Evolutionary conservation across 2,888 invertebrate genomes (phyloP), one percentile per base, ranked within the genome.

Genomic region (Drosophila peninsularis): DNA sequence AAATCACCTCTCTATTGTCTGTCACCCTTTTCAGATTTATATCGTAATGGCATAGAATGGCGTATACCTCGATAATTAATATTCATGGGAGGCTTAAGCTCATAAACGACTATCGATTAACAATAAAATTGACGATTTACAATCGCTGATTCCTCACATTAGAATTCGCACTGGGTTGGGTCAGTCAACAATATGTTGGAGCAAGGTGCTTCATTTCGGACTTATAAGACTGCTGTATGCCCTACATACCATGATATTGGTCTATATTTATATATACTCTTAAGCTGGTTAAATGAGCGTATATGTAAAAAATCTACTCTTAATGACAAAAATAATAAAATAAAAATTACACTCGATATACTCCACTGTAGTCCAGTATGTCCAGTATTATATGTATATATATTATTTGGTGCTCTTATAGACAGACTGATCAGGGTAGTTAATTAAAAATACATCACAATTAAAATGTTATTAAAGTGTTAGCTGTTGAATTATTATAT

Each of bases 81-180:
- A 88, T 88, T 74, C 81, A 71, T 53, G 52, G 62, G 71, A 74
- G 61, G 62, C 57, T 78, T 80, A 71, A 66, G 58, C 53, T 61
- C 57, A 68, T 63, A 78, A 82, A 78, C 71, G 75, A 72, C 65
- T 56, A 81, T 86, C 80, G 77, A 82, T 85, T 82, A 77, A 74
- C 80, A 52, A 85, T 87, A 75, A 87, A 82, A 80, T 66, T 69
- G 36, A 57, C 62, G 68, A 83, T 81, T 86, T 87, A 78, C 64
- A 78, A 74, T 37, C 19, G 52, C 24, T 19, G 36, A 17, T 72
- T 74, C 60, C 47, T 60, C 63, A 62, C 49, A 78, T 63, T 54
- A 62, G 32, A 47, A 61, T 53, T 56, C 39, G n/a, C 42, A 10
- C 11, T 71, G 56, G 49, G 30, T 27, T 63, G 55, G 37, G 27